phyloP scores from a whole-genome alignment of 1,140 invertebrate species.

The Scaptomyza pallida region DNA sequence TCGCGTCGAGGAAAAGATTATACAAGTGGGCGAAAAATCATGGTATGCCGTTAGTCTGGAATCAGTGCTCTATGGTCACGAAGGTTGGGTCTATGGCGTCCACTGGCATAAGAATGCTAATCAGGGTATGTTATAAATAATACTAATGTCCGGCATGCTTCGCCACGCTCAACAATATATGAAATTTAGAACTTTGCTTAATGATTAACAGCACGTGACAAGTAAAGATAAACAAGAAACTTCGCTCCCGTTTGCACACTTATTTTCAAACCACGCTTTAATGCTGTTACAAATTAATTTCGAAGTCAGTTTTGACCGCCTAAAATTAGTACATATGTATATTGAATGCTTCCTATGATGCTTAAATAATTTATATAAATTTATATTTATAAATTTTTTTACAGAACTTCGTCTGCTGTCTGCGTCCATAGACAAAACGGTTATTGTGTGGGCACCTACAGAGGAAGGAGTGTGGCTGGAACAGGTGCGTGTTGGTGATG shows the following conservation, averaged over 20 bases:
- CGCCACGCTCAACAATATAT: too few relatives aligned
- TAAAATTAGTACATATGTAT: too few relatives aligned
- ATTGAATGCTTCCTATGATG: too few relatives aligned
- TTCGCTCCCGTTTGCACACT: too few relatives aligned
- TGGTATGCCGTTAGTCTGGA: constrained; percentile 90
- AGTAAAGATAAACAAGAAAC: too few relatives aligned
- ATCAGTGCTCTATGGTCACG: constrained; percentile 95
- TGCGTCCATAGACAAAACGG: constrained; percentile 96
- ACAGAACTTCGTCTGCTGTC: constrained; percentile 89
- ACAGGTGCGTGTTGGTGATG: constrained; percentile 91
- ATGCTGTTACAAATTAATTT: too few relatives aligned
- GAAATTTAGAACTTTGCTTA: too few relatives aligned
- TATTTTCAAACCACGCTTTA: too few relatives aligned
- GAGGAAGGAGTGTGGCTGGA: constrained; percentile 91
- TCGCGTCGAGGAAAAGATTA: constrained; percentile 86
- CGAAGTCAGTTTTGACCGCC: too few relatives aligned
- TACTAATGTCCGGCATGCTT: too few relatives aligned
- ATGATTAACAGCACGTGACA: too few relatives aligned
- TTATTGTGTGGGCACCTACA: constrained; percentile 94
- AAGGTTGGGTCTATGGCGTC: constrained; percentile 96
- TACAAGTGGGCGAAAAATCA: constrained; percentile 69
- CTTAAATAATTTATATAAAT: not conserved
- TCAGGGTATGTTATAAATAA: constrained; percentile 33
- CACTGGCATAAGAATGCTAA: constrained; percentile 88
- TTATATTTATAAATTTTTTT: constrained; percentile 5